Evolutionary conservation across 2,113 vertebrate species (phyloP).

Genomic region (Clarias gariepinus): DNA sequence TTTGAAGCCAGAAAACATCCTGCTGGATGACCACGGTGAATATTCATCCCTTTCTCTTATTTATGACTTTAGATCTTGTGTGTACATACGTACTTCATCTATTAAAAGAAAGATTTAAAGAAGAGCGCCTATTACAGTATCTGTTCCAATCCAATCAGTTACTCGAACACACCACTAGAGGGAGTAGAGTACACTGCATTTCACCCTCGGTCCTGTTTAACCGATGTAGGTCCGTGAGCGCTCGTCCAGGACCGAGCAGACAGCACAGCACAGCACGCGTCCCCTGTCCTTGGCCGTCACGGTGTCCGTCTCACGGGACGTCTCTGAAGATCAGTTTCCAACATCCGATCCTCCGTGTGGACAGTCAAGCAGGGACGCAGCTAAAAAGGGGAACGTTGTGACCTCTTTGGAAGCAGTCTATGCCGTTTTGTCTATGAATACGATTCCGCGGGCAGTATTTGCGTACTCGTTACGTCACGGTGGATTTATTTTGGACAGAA

Average conservation of each 20-base stretch:
- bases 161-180: slow-evolving; percentile 38
- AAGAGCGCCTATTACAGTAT: background rate
- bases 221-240: background rate
- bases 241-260: background rate
- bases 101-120: background rate
- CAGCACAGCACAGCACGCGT: background rate
- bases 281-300: slow-evolving; percentile 14
- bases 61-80: background rate
- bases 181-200: slow-evolving; percentile 25
- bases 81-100: background rate
- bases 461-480: background rate
- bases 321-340: slow-evolving; percentile 2
- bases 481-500: background rate
- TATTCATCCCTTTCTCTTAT: background rate
- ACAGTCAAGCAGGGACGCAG: slow-evolving; percentile 3
- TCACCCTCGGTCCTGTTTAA: background rate
- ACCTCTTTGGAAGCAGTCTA: slow-evolving; percentile 1
- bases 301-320: background rate
- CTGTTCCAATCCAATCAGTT: background rate
- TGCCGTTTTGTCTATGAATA: background rate
- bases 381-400: slow-evolving; percentile 14
- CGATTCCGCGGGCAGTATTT: background rate
- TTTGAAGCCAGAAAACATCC: slow-evolving; percentile 94
- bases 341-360: background rate
- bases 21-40: slow-evolving; percentile 93